Evolutionary conservation across 2,888 invertebrate genomes (phyloP).

Genomic region (Heliconius erato): DNA sequence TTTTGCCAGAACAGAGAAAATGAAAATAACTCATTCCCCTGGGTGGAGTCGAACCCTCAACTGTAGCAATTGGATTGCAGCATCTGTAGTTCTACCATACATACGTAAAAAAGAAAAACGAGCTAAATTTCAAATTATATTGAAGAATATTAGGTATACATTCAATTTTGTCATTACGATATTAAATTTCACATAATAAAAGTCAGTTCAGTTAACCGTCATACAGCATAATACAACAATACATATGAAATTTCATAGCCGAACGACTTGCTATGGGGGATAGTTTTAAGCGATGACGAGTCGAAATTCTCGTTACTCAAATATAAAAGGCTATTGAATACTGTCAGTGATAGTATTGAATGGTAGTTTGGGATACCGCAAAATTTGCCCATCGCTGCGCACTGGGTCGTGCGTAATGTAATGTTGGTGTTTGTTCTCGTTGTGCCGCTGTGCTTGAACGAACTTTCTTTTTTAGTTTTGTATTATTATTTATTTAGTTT

Average conservation of each 20-base stretch:
- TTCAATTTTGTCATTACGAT: not conserved
- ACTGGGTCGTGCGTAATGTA: slow-evolving; percentile 74
- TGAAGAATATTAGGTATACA: not conserved
- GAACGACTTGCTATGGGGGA: slow-evolving; percentile 41
- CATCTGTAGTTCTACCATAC: too few species aligned
- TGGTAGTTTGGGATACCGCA: slow-evolving; percentile 76
- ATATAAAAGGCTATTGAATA: slow-evolving; percentile 63
- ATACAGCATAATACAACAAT: slow-evolving; percentile 25
- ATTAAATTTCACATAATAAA: not conserved
- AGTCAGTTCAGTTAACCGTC: not conserved
- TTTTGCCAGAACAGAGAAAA: not conserved
- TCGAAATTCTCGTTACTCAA: slow-evolving; percentile 66
- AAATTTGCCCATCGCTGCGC: slow-evolving; percentile 77
- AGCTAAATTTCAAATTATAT: too few species aligned
- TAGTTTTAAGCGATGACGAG: slow-evolving; percentile 64
- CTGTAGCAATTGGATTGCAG: not conserved
- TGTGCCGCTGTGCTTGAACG: slow-evolving; percentile 1
- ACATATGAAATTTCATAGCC: slow-evolving; percentile 40
- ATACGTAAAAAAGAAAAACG: too few species aligned
- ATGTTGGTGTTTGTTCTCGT: slow-evolving; percentile 53
- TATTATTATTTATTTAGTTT: not conserved
- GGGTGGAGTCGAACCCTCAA: not conserved
- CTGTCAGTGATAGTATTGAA: slow-evolving; percentile 63
- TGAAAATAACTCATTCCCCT: not conserved
- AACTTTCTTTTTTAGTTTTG: not conserved